Base-by-base conservation (phyloP, 2,797 vertebrate species). In the Alectoris magna region DNA sequence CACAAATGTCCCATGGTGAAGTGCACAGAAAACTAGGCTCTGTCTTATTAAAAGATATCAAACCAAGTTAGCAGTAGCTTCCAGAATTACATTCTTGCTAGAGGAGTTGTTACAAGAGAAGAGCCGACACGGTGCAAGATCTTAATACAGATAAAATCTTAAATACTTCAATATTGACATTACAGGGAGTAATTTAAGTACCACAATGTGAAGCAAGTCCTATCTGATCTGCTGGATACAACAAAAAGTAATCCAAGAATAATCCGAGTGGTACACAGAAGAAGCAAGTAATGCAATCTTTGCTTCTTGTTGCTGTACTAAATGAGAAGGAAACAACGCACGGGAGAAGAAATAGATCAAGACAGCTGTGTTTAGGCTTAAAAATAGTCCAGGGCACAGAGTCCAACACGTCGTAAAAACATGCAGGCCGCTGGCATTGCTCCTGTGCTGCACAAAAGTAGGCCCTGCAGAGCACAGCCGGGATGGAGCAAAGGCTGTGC, bases 221-320 rank as follows among this genome's bases (percentile, higher is more conserved):
- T 92, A 93, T 95, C 91, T 82, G 91, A 73, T 94, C 84, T 73
- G 93, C 89, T 86, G 91, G 73, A 91, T 91, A 8, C 53, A 92
- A 88, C 73, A 88, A 67, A 86, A 93, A 92, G 87, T 92, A 96
- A 96, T 84, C 91, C 87, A 85, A 39, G 69, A 91, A 85, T 93
- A 96, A 96, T 91, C 91, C 88, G 23, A 89, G 79, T 70, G 68
- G 44, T 72, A 91, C 73, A 81, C 55, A 63, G 89, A 75, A 95
- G 88, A 78, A 93, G 79, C 75, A 72, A 83, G 44, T 55, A 91
- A 73, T 76, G 51, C 36, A 46, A 73, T 26, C 81, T 73, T 55
- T 41, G 55, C 58, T 79, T 55, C 87, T 90, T 64, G 63, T 58
- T 48, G 86, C 77, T 90, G 91, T 81, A 83, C 53, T 64, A 92